Conservation (phyloP, 2,888 invertebrate species). For the Steinernema carpocapsae region DNA sequence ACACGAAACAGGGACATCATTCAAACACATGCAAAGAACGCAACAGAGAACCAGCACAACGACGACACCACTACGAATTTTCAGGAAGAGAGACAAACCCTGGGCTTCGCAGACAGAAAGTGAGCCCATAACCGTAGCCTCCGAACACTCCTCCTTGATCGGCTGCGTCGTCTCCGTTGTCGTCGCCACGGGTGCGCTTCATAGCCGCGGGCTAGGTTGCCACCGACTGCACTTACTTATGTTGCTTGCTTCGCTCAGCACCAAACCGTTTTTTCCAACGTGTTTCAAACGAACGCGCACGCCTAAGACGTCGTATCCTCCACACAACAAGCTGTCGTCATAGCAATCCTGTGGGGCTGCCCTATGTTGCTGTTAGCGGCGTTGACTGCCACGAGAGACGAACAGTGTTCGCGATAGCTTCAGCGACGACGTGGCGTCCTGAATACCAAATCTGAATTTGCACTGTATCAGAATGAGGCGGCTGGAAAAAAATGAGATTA, state of each 20-base stretch:
- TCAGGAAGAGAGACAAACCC: constrained; percentile 11
- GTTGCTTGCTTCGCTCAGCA: neutral
- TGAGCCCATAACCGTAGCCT: neutral
- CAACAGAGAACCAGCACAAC: neutral
- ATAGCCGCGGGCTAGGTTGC: constrained; percentile 12
- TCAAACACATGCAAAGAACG: too few species aligned
- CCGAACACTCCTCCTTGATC: neutral
- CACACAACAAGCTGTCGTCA: constrained; percentile 18
- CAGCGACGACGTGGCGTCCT: too few species aligned
- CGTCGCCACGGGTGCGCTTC: too few species aligned
- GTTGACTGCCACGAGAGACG: too few species aligned
- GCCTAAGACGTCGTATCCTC: neutral
- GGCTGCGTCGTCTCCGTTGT: neutral
- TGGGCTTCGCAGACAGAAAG: constrained; percentile 5
- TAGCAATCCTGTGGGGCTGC: neutral
- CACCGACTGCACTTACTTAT: neutral
- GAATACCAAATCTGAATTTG: too few species aligned
- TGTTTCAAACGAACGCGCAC: too few species aligned
- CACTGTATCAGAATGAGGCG: too few species aligned
- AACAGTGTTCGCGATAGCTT: too few species aligned
- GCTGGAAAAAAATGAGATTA: too few species aligned
- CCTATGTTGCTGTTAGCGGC: neutral
- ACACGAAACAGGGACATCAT: too few species aligned
- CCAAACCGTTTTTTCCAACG: too few species aligned
- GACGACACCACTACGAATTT: neutral